These are phyloP conservation scores for Halcyon chelicuti DNA, from an alignment of 2,797 vertebrate genomes.

Conservation along the genomic window DNA sequence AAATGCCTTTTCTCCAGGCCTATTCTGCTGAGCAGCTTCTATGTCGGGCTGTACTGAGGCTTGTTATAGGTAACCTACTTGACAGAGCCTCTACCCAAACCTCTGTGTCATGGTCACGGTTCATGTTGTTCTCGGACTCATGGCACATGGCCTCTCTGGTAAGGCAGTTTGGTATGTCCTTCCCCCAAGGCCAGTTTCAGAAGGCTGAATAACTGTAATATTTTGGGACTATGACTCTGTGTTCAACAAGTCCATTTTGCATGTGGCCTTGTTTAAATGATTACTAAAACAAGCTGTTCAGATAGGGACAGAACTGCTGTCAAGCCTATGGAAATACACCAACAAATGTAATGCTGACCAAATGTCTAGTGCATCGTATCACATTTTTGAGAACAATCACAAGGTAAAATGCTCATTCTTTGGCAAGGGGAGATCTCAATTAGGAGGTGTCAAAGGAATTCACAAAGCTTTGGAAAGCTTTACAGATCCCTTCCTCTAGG, in stretches of 20 bases:
- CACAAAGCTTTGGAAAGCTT: neutral
- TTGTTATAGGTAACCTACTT: neutral
- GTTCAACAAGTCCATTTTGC: neutral
- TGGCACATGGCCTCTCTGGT: neutral
- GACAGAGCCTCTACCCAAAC: neutral
- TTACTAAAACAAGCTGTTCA: neutral
- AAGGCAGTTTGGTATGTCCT: neutral
- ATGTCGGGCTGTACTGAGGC: neutral
- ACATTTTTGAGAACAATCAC: constrained; percentile 27
- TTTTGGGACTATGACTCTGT: neutral
- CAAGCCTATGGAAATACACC: neutral
- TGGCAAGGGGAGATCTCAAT: constrained; percentile 16
- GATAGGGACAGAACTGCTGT: neutral
- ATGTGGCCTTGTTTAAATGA: neutral
- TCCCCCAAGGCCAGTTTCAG: neutral
- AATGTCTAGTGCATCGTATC: neutral
- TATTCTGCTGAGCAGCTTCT: neutral
- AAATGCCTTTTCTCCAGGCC: neutral
- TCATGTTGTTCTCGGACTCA: neutral
- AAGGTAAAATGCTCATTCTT: constrained; percentile 47
- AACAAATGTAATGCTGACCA: neutral
- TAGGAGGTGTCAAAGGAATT: constrained; percentile 17
- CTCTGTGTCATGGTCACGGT: neutral
- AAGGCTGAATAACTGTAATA: neutral
- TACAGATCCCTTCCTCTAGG: neutral